phyloP scores from a whole-genome alignment of 2,113 vertebrate species.

The Toxostoma redivivum region DNA sequence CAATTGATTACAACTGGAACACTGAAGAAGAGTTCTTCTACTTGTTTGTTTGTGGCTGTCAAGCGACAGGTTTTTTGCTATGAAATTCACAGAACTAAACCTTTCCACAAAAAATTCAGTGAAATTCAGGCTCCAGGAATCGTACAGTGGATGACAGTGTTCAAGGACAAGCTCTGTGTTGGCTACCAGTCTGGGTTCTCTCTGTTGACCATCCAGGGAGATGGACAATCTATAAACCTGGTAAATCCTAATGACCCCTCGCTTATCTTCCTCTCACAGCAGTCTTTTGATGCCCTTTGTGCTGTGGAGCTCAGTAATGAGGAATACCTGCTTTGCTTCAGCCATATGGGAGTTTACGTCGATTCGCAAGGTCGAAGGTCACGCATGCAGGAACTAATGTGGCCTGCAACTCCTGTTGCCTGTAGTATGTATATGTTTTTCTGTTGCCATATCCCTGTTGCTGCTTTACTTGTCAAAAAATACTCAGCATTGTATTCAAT shows the following conservation, averaged over 20 bases:
- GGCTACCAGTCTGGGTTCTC: slow-evolving; percentile 95
- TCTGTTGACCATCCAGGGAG: slow-evolving; percentile 91
- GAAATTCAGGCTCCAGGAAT: slow-evolving; percentile 86
- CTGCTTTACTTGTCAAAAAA: slow-evolving; percentile 53
- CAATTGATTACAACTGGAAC: slow-evolving; percentile 83
- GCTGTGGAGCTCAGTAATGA: slow-evolving; percentile 84
- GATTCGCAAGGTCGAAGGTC: slow-evolving; percentile 91
- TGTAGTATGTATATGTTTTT: slow-evolving; percentile 92
- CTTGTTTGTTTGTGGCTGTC: slow-evolving; percentile 88
- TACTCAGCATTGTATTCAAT: slow-evolving; percentile 26
- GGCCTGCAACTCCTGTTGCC: slow-evolving; percentile 90
- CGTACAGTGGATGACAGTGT: slow-evolving; percentile 91
- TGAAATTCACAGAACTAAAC: slow-evolving; percentile 86
- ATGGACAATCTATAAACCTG: slow-evolving; percentile 89
- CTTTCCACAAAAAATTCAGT: slow-evolving; percentile 83
- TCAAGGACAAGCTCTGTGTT: slow-evolving; percentile 89
- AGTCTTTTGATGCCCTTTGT: slow-evolving; percentile 90
- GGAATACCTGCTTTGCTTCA: slow-evolving; percentile 97
- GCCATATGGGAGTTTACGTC: slow-evolving; percentile 93
- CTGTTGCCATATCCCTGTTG: slow-evolving; percentile 71
- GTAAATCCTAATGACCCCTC: slow-evolving; percentile 90
- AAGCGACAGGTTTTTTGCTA: slow-evolving; percentile 93
- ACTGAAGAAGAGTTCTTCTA: slow-evolving; percentile 75
- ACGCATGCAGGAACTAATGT: slow-evolving; percentile 94
- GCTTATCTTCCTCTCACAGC: slow-evolving; percentile 90